Percentiles rank a stretch among this genome's conserved stretches.
phyloP scores from a whole-genome alignment of 2,113 vertebrate genomes.

The Epinephelus lanceolatus region DNA sequence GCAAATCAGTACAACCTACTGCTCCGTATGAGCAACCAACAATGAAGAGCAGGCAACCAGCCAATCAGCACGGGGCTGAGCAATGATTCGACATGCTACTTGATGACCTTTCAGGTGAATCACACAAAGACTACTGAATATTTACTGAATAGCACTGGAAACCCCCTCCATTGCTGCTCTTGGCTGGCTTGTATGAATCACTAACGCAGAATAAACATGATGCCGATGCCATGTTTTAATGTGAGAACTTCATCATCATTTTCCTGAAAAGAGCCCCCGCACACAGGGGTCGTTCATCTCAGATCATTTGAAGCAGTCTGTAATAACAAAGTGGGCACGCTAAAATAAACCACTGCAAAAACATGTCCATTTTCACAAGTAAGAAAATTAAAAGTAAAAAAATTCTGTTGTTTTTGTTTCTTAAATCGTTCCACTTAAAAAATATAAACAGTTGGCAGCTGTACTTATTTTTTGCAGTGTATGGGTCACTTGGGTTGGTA shows the following conservation, averaged over 20 bases:
- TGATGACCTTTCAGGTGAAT: constrained; percentile 70
- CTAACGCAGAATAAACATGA: constrained; percentile 32
- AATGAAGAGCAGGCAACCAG: constrained; percentile 64
- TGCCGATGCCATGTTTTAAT: constrained; percentile 34
- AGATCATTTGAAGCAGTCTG: constrained; percentile 29
- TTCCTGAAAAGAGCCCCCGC: neutral
- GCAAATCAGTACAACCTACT: constrained; percentile 69
- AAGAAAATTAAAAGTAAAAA: too few species aligned
- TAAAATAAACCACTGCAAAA: constrained; percentile 27
- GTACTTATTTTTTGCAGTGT: neutral
- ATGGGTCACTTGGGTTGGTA: constrained; percentile 11
- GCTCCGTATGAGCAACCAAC: constrained; percentile 60
- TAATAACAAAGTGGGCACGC: constrained; percentile 19
- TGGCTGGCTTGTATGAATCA: constrained; percentile 42
- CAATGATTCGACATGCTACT: constrained; percentile 70
- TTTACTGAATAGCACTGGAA: constrained; percentile 45
- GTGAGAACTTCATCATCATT: constrained; percentile 36
- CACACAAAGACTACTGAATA: constrained; percentile 57
- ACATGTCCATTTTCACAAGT: neutral
- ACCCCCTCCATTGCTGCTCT: constrained; percentile 36
- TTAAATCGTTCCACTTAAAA: neutral
- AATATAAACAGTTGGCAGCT: neutral
- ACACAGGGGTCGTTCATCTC: constrained; percentile 46
- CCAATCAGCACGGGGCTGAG: constrained; percentile 69
- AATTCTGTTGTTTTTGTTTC: neutral